Evolutionary conservation across 2,797 vertebrate genomes (phyloP).

Genomic region (Orientallactaga sibirica): DNA sequence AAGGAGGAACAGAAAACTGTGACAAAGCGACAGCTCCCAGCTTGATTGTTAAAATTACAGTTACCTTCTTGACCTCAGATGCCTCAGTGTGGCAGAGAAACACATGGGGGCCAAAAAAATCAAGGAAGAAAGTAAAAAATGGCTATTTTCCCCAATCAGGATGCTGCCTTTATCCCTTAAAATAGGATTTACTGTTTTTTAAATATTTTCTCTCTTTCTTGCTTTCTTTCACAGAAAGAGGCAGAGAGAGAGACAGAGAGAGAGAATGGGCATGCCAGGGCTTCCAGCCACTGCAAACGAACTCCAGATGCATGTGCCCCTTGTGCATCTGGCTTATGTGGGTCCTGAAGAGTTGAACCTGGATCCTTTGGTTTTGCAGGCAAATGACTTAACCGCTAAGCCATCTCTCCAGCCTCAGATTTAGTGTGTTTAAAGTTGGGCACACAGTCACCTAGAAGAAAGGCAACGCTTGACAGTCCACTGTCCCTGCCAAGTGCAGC

Average conservation of each 20-base stretch:
- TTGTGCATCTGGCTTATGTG: too few species aligned
- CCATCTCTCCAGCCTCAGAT: neutral
- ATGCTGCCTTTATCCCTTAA: slow-evolving; percentile 8
- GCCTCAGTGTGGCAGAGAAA: neutral
- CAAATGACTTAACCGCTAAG: too few species aligned
- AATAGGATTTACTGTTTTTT: neutral
- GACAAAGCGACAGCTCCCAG: neutral
- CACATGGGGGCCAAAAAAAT: neutral
- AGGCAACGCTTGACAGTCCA: neutral
- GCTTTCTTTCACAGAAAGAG: too few species aligned
- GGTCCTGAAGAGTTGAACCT: too few species aligned
- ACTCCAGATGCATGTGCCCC: too few species aligned
- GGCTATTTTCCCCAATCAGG: neutral
- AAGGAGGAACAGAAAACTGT: neutral
- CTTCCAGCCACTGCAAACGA: too few species aligned
- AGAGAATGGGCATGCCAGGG: too few species aligned
- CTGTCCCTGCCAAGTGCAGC: neutral
- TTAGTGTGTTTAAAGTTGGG: neutral
- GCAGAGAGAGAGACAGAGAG: too few species aligned
- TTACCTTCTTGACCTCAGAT: neutral
- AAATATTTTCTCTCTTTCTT: too few species aligned
- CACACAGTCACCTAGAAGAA: neutral
- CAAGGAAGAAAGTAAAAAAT: neutral
- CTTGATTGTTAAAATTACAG: rapidly evolving
- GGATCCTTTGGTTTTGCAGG: too few species aligned